Evolutionary conservation across 2,888 invertebrate genomes (phyloP), one percentile per base, ranked within the genome.

Genomic region (Phaonia tiefii): DNA sequence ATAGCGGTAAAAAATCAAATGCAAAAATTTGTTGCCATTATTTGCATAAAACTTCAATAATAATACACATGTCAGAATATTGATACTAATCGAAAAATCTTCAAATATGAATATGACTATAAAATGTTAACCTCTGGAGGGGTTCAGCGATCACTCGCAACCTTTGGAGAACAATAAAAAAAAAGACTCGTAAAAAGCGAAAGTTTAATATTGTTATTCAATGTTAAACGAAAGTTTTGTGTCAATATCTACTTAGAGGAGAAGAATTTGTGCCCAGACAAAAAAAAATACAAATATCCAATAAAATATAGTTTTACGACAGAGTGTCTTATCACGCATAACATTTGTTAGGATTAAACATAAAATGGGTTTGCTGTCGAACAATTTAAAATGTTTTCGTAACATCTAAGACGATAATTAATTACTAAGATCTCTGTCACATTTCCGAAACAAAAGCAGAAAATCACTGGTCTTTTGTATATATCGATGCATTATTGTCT

Each of bases 21-120:
- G 1, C 15, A 8, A 26, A n/a, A n/a, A n/a, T n/a, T n/a, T n/a
- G n/a, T n/a, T n/a, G n/a, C n/a, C n/a, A n/a, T n/a, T n/a, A 58
- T 58, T 58, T 58, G 58, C 58, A 58, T 58, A 58, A 58, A 26
- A 15, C 7, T 31, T 13, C 58, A 31, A 31, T 54, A 25, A 54
- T 54, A 46, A 46, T 49, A 49, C 49, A 49, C 20, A 13, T n/a
- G 31, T n/a, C 31, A 49, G 31, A 58, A 58, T 58, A 58, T 58
- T 58, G 8, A 31, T 31, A 56, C n/a, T 11, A 1, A 25, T 25
- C 17, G 1, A 49, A 20, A n/a, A n/a, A n/a, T n/a, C n/a, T n/a
- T n/a, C n/a, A n/a, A n/a, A n/a, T n/a, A n/a, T n/a, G n/a, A n/a
- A n/a, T n/a, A n/a, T n/a, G n/a, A n/a, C n/a, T n/a, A n/a, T n/a